These are phyloP conservation scores for Xylota segnis DNA, from an alignment of 2,888 invertebrate species.

Conservation along the genomic window DNA sequence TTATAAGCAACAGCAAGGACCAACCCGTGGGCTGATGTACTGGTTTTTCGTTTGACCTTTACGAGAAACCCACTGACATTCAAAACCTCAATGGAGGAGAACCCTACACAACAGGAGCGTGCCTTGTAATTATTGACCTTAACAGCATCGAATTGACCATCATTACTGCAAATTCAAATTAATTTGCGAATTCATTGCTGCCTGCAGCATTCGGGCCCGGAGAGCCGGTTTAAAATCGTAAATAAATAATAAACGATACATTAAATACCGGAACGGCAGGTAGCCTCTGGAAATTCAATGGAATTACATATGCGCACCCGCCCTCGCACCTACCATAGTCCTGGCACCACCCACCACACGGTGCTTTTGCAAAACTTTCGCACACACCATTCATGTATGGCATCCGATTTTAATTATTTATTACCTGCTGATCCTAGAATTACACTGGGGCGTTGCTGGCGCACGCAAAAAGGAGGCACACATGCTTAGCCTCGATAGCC, in stretches of 20 bases:
- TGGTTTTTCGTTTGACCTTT: too few species aligned
- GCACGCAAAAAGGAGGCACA: slow-evolving; percentile 4
- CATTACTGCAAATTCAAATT: not conserved
- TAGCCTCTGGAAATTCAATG: slow-evolving; percentile 4
- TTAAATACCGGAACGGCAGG: not conserved
- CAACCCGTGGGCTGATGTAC: too few species aligned
- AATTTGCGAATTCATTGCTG: not conserved
- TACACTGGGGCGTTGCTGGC: slow-evolving; percentile 7
- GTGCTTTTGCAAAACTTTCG: not conserved
- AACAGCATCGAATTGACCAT: too few species aligned
- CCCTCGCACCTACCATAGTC: too few species aligned
- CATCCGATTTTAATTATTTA: slow-evolving; percentile 63
- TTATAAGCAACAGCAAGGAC: too few species aligned
- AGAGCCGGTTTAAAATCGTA: not conserved
- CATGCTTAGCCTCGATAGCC: slow-evolving; percentile 17
- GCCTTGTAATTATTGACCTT: too few species aligned
- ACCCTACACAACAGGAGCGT: too few species aligned
- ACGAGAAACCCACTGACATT: too few species aligned
- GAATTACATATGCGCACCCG: slow-evolving; percentile 14
- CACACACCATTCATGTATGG: not conserved
- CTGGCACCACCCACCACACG: not conserved
- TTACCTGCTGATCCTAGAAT: slow-evolving; percentile 66
- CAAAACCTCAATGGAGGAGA: too few species aligned
- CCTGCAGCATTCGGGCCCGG: not conserved
- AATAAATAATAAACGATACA: slow-evolving; percentile 1